Evolutionary conservation across 2,113 vertebrate species (phyloP).

Genomic region (Syrmaticus mikado): DNA sequence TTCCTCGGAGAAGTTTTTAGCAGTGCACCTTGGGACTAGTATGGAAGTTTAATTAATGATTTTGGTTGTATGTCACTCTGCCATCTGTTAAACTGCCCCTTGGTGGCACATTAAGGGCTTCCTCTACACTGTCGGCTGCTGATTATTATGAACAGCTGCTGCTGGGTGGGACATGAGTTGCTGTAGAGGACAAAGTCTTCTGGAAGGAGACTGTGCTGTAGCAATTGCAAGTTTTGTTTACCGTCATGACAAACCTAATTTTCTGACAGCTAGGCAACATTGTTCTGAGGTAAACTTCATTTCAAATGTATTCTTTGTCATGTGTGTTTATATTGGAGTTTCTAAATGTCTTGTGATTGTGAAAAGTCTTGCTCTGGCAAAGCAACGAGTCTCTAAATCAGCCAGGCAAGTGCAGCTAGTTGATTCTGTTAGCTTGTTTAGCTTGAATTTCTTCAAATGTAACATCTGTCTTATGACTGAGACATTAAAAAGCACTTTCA

Average conservation of each 20-base stretch:
- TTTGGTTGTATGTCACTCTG: conserved; percentile 75
- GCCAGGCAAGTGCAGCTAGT: not conserved
- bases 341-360: not conserved
- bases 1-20: conserved; percentile 46
- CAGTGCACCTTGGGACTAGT: conserved; percentile 33
- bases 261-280: not conserved
- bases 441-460: conserved; percentile 4
- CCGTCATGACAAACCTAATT: not conserved
- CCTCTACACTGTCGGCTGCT: conserved; percentile 53
- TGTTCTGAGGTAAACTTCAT: not conserved
- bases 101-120: conserved; percentile 67
- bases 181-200: conserved; percentile 57
- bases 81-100: conserved; percentile 76
- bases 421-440: not conserved
- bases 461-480: not conserved
- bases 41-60: conserved; percentile 73
- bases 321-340: not conserved
- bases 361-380: not conserved
- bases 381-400: not conserved
- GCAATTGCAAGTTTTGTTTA: conserved; percentile 11
- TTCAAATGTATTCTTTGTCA: not conserved
- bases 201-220: conserved; percentile 61
- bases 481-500: not conserved
- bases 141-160: conserved; percentile 69
- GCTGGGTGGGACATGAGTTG: conserved; percentile 45